These are phyloP conservation scores for Mastacembelus armatus DNA, from an alignment of 2,797 vertebrate genomes.

Conservation along the genomic window DNA sequence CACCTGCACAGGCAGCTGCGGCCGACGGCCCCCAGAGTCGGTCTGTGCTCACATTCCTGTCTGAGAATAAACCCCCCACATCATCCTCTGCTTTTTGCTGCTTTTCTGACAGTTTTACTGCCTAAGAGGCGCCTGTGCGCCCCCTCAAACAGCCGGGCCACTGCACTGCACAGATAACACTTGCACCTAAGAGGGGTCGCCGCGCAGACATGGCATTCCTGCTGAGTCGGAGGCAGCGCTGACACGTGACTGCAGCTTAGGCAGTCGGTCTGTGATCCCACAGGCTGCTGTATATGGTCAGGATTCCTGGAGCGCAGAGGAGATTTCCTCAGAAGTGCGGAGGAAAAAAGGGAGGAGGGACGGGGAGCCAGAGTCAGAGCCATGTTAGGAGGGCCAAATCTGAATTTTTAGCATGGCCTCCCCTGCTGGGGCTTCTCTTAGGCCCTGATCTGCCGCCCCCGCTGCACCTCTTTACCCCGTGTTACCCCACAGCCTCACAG, in stretches of 20 bases:
- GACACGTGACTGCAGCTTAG: constrained; percentile 62
- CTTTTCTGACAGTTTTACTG: constrained; percentile 49
- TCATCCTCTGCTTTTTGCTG: too few species aligned
- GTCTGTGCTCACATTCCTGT: constrained; percentile 68
- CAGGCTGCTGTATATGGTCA: constrained; percentile 70
- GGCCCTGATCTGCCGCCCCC: constrained; percentile 1
- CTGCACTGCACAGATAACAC: constrained; percentile 29
- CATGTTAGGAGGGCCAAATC: constrained; percentile 51
- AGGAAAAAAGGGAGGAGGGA: constrained; percentile 14
- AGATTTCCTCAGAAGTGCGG: constrained; percentile 62
- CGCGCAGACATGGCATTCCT: constrained; percentile 56
- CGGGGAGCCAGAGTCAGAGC: constrained; percentile 21
- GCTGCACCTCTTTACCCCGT: constrained; percentile 9
- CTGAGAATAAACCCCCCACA: constrained; percentile 55
- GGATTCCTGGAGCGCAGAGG: constrained; percentile 69
- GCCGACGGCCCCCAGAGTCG: constrained; percentile 45
- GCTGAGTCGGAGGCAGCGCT: constrained; percentile 31
- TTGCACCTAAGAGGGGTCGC: constrained; percentile 28
- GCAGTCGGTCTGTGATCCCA: constrained; percentile 46
- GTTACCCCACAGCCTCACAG: constrained; percentile 22
- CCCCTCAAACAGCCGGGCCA: too few species aligned
- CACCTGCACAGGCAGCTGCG: constrained; percentile 73
- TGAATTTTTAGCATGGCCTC: constrained; percentile 30
- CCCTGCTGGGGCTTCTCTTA: constrained; percentile 22
- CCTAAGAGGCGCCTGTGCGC: constrained; percentile 72